These are phyloP conservation scores for Pteruthius melanotis DNA, from an alignment of 2,113 vertebrate species.

Conservation along the genomic window DNA sequence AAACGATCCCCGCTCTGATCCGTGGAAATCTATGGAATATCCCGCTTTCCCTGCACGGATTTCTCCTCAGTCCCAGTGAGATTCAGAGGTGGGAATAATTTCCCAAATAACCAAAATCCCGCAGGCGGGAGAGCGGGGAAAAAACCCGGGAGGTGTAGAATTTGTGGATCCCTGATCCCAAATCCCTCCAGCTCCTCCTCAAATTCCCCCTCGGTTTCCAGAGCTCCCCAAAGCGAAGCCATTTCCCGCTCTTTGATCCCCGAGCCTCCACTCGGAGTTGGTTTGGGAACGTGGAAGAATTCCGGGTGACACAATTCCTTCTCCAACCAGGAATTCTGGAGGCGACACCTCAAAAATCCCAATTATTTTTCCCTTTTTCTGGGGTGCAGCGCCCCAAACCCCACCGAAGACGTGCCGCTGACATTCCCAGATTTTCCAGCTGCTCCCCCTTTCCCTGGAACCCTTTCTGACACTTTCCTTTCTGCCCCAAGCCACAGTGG, in stretches of 20 bases:
- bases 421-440: not conserved
- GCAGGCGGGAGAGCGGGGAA: rapidly evolving
- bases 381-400: not conserved
- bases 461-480: not conserved
- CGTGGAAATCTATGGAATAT: not conserved
- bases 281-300: not conserved
- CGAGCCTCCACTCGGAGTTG: rapidly evolving
- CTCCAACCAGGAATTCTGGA: not conserved
- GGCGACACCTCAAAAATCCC: not conserved
- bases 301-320: not conserved
- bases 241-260: rapidly evolving
- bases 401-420: rapidly evolving
- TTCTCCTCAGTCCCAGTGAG: rapidly evolving
- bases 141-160: not conserved
- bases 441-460: not conserved
- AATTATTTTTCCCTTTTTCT: not conserved
- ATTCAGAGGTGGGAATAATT: not conserved
- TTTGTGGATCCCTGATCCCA: not conserved
- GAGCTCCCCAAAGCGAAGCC: not conserved
- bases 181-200: not conserved
- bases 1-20: not conserved
- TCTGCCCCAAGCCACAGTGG: not conserved
- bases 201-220: not conserved
- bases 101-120: not conserved
- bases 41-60: not conserved